These are phyloP conservation scores for Lutjanus argentimaculatus DNA, from an alignment of 2,797 vertebrate genomes.

Conservation along the genomic window DNA sequence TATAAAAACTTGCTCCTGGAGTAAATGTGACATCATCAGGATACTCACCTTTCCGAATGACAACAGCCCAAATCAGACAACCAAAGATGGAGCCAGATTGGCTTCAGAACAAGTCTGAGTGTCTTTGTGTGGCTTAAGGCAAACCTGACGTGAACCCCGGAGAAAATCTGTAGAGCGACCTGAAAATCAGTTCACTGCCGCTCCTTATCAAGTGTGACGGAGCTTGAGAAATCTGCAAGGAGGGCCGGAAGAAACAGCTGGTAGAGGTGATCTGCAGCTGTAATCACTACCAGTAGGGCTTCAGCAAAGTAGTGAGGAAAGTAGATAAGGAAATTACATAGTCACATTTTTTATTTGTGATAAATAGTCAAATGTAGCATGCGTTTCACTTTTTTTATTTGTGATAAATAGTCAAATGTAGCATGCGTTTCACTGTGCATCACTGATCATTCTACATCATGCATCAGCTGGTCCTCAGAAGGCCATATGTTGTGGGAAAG, in stretches of 20 bases:
- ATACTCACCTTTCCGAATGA: not conserved
- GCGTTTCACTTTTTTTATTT: not conserved
- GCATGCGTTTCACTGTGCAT: not conserved
- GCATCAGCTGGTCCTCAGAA: conserved; percentile 25
- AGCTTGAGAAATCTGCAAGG: conserved; percentile 2
- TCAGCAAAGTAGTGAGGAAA: not conserved
- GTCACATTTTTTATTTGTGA: too few species aligned
- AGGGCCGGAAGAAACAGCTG: conserved; percentile 10
- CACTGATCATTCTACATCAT: not conserved
- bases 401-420: too few species aligned
- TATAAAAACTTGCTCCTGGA: not conserved
- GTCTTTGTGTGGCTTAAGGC: conserved; percentile 22
- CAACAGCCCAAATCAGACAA: not conserved
- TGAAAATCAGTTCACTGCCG: conserved; percentile 36
- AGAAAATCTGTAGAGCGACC: conserved; percentile 42
- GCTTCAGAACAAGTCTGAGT: not conserved
- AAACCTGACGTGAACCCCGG: conserved; percentile 19
- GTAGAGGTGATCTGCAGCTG: conserved; percentile 28
- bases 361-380: too few species aligned
- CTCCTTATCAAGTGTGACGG: conserved; percentile 24
- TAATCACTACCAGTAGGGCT: not conserved
- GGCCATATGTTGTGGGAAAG: conserved; percentile 29
- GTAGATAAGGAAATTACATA: too few species aligned
- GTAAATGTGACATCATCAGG: not conserved
- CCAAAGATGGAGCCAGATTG: not conserved